Conservation (phyloP, 2,113 vertebrate species). For the Lathamus discolor region DNA sequence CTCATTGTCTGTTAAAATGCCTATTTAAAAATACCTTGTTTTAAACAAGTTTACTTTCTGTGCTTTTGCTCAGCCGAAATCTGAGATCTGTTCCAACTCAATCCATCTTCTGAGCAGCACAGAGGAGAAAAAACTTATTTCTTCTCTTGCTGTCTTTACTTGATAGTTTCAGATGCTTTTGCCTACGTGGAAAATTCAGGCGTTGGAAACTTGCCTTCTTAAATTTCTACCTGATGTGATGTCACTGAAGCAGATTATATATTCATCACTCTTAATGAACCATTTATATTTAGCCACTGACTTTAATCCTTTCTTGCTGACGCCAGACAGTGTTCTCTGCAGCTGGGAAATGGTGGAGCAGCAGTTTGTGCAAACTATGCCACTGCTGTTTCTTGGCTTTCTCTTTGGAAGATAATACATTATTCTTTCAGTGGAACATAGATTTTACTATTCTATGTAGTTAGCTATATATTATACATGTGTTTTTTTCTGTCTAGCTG, state of each 20-base stretch:
- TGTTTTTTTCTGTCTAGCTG: neutral
- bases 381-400: constrained; percentile 8
- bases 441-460: neutral
- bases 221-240: constrained; percentile 29
- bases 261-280: constrained; percentile 45
- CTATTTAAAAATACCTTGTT: neutral
- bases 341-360: constrained; percentile 33
- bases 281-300: constrained; percentile 50
- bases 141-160: neutral
- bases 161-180: neutral
- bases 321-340: neutral
- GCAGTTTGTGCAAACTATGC: constrained; percentile 25
- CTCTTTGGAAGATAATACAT: neutral
- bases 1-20: neutral
- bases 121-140: neutral
- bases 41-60: neutral
- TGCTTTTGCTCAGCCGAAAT: neutral
- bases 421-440: neutral
- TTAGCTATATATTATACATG: neutral
- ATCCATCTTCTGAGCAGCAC: neutral
- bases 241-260: constrained; percentile 33
- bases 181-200: neutral
- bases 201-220: constrained; percentile 17
- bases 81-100: neutral
- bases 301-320: constrained; percentile 47